Conservation (phyloP, 2,888 invertebrate genomes). For the Polyploca ridens region DNA sequence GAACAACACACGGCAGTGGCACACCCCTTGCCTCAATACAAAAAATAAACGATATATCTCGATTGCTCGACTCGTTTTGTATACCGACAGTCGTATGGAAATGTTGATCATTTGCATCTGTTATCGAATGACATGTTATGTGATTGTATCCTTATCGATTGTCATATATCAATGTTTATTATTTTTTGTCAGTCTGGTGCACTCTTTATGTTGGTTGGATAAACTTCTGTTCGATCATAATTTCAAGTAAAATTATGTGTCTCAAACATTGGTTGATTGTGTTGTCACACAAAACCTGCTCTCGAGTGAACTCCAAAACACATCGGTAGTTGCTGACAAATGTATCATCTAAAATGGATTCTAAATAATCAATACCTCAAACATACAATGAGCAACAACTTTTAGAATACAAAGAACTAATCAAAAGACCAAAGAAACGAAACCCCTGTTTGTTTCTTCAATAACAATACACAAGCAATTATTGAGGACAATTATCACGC, state of each 20-base stretch:
- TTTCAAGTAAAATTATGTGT: not conserved
- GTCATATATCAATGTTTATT: not conserved
- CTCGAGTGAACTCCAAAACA: too few species aligned
- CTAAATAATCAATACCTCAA: not conserved
- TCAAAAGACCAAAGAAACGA: not conserved
- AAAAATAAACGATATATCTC: conserved; percentile 19
- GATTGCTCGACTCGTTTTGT: conserved; percentile 11
- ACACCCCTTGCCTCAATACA: conserved; percentile 7
- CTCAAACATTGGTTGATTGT: too few species aligned
- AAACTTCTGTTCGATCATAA: too few species aligned
- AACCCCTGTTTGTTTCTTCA: conserved; percentile 27
- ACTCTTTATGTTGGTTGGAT: too few species aligned
- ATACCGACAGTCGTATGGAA: conserved; percentile 22
- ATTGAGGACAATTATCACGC: conserved; percentile 49
- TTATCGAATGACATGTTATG: not conserved
- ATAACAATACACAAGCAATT: conserved; percentile 43
- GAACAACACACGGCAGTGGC: conserved; percentile 18
- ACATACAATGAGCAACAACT: too few species aligned
- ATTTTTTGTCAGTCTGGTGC: too few species aligned
- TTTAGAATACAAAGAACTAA: not conserved
- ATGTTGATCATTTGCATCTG: conserved; percentile 10
- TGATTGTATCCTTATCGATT: not conserved
- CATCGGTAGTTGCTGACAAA: too few species aligned
- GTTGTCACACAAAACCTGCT: too few species aligned
- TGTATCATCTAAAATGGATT: too few species aligned